These are phyloP conservation scores for Sepioteuthis lessoniana DNA, from an alignment of 2,888 invertebrate genomes.

Conservation along the genomic window DNA sequence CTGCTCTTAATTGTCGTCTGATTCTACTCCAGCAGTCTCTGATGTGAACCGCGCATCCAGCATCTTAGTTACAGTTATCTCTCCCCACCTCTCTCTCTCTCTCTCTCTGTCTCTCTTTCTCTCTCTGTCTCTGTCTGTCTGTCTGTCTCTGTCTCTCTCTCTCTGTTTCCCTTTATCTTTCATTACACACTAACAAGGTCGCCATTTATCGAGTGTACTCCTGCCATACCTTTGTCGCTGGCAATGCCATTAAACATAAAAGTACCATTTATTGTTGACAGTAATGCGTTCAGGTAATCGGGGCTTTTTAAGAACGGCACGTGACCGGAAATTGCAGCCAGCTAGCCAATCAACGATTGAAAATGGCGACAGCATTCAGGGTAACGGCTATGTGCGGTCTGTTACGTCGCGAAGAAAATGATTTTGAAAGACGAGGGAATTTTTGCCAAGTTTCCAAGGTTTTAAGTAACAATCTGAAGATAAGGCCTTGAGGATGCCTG, in stretches of 20 bases:
- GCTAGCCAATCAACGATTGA: neutral
- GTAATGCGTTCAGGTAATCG: constrained; percentile 33
- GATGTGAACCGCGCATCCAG: neutral
- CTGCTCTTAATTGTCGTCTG: neutral
- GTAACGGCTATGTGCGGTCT: neutral
- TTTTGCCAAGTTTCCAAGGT: neutral
- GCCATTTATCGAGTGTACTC: neutral
- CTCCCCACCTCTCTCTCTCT: no score
- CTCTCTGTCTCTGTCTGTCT: no score
- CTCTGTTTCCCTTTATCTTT: neutral
- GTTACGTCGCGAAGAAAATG: neutral
- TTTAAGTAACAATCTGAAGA: neutral
- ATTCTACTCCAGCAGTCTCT: neutral
- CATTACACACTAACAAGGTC: constrained; percentile 33
- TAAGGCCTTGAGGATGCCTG: neutral
- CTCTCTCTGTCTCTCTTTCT: no score
- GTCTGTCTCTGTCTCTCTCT: neutral
- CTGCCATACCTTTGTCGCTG: neutral
- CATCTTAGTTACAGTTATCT: neutral
- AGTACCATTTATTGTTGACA: constrained; percentile 20
- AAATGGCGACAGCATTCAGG: neutral
- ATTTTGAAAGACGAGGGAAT: neutral
- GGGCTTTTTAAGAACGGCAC: constrained; percentile 33
- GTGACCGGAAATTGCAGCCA: constrained; percentile 1
- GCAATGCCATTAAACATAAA: neutral